Evolutionary conservation across 2,888 invertebrate species (phyloP), one percentile per base, ranked within the genome.

Genomic region (Yponomeuta sedellus): DNA sequence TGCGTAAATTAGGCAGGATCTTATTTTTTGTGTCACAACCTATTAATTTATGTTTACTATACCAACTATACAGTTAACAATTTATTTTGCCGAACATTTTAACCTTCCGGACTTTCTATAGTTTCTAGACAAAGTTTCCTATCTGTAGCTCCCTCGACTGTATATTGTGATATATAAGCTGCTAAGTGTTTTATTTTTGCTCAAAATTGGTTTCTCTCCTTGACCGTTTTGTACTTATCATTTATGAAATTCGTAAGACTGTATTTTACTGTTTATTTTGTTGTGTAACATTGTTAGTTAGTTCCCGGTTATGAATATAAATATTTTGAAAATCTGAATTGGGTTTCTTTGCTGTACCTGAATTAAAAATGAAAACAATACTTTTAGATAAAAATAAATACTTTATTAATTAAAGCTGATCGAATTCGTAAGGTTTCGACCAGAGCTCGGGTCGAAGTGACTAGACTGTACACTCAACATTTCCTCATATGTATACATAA

Each of bases 391-490:
- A 91, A 88, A 89, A 90, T 90, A 89, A 88, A 88, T 88, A 82
- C 12, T 90, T 88, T 87, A 90, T 86, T 80, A 77, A 90, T 86
- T 80, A 77, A 83, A 81, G 79, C 80, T 81, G 80, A 80, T 83
- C 82, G 83, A 84, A 85, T 83, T 76, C 76, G 80, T 82, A 81
- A 80, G 82, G 73, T 73, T 74, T 74, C 83, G 87, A 85, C 89
- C 89, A 75, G 87, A 87, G 88, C 88, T 86, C 88, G 75, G 90
- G 85, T 78, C 89, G 83, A 76, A 73, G 79, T 91, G 91, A 91
- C 91, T 91, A 91, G 91, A 90, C 82, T 81, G 86, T 87, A 91
- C 91, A 90, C 91, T 90, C 90, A 88, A 87, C 86, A 83, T 83
- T 83, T 82, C 80, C 65, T 34, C 56, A 61, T 62, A 81, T 80